Conservation (phyloP, 2,797 vertebrate species). For the Notolepis coatsorum region DNA sequence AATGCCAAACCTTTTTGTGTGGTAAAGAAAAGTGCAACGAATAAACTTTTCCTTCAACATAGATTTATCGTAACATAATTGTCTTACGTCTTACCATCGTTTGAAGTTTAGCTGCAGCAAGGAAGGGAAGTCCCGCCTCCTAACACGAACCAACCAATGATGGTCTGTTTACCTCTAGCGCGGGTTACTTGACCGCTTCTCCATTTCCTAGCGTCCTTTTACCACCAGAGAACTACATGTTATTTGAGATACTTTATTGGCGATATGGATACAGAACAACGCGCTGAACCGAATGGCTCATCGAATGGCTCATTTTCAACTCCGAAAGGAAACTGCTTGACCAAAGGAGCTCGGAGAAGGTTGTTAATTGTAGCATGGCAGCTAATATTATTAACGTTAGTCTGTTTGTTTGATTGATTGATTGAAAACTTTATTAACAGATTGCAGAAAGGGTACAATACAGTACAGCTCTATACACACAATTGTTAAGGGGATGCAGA, state of each 20-base stretch:
- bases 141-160: constrained; percentile 53
- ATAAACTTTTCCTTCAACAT: too few species aligned
- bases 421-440: too few species aligned
- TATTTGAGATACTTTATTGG: not conserved
- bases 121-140: constrained; percentile 33
- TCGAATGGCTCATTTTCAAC: constrained; percentile 20
- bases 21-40: too few species aligned
- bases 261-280: constrained; percentile 49
- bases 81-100: not conserved
- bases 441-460: too few species aligned
- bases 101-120: too few species aligned
- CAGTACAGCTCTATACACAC: too few species aligned
- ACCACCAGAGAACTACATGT: not conserved
- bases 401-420: too few species aligned
- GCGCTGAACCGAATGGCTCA: not conserved
- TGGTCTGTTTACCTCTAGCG: constrained; percentile 28
- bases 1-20: too few species aligned
- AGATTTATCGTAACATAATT: too few species aligned
- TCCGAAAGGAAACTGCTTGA: constrained; percentile 26
- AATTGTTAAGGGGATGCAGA: too few species aligned
- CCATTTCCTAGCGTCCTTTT: not conserved
- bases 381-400: too few species aligned
- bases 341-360: constrained; percentile 45
- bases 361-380: too few species aligned
- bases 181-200: constrained; percentile 39